Conservation (phyloP, 2,888 invertebrate genomes). For the Tetragnatha montana region DNA sequence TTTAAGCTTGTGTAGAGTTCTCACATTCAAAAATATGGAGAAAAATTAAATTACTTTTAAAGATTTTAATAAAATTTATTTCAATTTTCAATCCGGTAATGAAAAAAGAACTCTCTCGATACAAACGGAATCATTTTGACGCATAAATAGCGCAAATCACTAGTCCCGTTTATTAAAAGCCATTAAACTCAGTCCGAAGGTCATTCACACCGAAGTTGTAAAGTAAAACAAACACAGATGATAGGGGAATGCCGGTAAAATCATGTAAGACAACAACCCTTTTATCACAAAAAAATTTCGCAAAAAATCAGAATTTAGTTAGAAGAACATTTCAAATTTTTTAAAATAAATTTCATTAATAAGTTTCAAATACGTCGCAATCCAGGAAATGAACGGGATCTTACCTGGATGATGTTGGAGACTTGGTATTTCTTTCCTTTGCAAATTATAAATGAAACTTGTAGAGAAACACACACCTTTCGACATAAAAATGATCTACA, state of each 20-base stretch:
- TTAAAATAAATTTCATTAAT: background rate
- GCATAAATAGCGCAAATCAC: background rate
- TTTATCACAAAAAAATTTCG: background rate
- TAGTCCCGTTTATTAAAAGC: constrained; percentile 18
- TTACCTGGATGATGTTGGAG: constrained; percentile 49
- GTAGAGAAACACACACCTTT: constrained; percentile 14
- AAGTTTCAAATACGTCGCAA: background rate
- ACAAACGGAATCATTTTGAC: background rate
- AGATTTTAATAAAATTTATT: too few relatives aligned
- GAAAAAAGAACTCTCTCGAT: background rate
- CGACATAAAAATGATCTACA: background rate
- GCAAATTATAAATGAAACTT: constrained; percentile 63
- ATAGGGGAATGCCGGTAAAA: constrained; percentile 52
- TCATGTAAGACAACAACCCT: background rate
- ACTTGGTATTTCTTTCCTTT: background rate
- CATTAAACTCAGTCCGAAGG: constrained; percentile 40
- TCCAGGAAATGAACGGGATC: constrained; percentile 57
- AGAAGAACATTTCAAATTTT: background rate
- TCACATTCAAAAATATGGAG: too few relatives aligned
- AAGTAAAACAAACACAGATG: constrained; percentile 61
- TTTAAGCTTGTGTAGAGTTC: too few relatives aligned
- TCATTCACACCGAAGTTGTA: constrained; percentile 62
- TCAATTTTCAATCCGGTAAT: background rate
- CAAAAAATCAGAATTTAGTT: background rate
- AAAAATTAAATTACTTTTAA: too few relatives aligned